These are phyloP conservation scores for Hemichromis elongatus DNA, from an alignment of 2,113 vertebrate genomes.

Conservation along the genomic window DNA sequence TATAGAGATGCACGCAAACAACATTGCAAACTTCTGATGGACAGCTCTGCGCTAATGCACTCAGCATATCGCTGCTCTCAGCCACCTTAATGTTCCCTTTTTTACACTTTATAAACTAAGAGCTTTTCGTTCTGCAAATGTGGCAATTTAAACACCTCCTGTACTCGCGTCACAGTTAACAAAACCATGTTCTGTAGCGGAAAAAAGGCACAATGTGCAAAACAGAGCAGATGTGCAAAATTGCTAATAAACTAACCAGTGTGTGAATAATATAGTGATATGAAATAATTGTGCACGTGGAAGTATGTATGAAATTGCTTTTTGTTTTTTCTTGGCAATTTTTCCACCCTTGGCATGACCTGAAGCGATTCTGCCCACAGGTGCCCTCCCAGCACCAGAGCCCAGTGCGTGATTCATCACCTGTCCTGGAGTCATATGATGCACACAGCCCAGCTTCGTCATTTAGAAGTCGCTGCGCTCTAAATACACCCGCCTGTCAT, in stretches of 20 bases:
- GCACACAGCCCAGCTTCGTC: not conserved
- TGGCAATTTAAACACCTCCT: not conserved
- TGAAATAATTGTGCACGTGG: not conserved
- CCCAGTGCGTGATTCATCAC: not conserved
- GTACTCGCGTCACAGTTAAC: not conserved
- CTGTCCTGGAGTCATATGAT: not conserved
- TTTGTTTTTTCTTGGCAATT: not conserved
- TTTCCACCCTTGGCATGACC: not conserved
- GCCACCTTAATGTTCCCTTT: constrained; percentile 2
- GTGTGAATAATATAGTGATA: not conserved
- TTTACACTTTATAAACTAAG: constrained; percentile 7
- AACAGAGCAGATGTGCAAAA: not conserved
- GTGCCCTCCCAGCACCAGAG: not conserved
- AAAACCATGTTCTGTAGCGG: not conserved
- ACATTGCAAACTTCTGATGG: constrained; percentile 32
- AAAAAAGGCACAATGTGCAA: constrained; percentile 13
- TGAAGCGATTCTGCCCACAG: constrained; percentile 22
- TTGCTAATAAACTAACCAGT: not conserved
- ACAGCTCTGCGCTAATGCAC: constrained; percentile 42
- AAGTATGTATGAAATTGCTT: not conserved
- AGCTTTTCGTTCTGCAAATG: not conserved
- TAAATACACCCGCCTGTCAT: not conserved
- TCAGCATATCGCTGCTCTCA: constrained; percentile 40
- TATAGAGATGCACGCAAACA: not conserved
- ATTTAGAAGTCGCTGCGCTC: not conserved